phyloP scores from a whole-genome alignment of 1,140 invertebrate species.

The Anadara kagoshimensis region DNA sequence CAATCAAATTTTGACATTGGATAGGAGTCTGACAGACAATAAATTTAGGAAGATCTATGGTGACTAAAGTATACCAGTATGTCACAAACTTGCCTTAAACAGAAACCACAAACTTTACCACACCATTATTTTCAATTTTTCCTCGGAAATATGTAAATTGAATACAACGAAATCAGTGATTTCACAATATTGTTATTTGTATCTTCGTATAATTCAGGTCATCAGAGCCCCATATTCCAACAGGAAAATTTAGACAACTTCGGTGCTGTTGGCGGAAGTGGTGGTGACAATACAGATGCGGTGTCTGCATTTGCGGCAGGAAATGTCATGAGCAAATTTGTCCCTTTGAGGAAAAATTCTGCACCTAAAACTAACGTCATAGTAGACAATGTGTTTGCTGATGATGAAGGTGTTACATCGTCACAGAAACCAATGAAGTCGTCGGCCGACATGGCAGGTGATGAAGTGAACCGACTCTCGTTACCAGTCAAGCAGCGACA shows the following conservation, averaged over 20 bases:
- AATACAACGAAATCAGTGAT: no score
- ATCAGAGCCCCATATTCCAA: constrained; percentile 42
- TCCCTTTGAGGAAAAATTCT: constrained; percentile 3
- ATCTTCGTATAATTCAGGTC: no score
- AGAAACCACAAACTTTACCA: no score
- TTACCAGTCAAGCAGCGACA: not conserved
- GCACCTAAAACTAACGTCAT: not conserved
- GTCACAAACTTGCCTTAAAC: no score
- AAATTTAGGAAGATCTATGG: no score
- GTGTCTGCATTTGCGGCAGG: not conserved
- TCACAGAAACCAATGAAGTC: no score
- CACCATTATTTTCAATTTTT: no score
- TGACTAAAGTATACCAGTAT: no score
- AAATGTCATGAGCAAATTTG: not conserved
- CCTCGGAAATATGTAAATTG: no score
- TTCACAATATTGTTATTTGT: no score
- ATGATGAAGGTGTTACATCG: constrained; percentile 8
- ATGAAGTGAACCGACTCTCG: not conserved
- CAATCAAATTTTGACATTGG: no score
- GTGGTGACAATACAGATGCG: constrained; percentile 1
- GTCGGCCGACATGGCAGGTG: not conserved
- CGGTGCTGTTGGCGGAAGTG: constrained; percentile 36
- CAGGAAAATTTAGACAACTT: constrained; percentile 33
- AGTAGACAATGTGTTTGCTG: constrained; percentile 15
- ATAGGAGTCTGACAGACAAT: no score